Base-by-base conservation (phyloP, 2,888 invertebrate genomes). In the Icerya purchasi region DNA sequence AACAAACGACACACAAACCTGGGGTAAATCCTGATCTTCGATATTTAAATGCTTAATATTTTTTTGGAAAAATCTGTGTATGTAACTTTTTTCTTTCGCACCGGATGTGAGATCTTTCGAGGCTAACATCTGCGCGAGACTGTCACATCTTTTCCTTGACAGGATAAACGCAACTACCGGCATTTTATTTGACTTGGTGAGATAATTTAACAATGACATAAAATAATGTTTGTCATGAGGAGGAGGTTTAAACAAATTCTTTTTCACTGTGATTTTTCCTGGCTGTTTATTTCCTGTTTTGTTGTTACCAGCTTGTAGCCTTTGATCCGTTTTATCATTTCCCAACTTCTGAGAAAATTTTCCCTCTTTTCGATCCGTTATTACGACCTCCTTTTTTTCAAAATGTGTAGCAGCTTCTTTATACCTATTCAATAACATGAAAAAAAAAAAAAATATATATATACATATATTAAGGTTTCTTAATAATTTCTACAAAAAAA, bases 151-250 rank as follows among this genome's bases (percentile, higher is more conserved):
- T 66, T 80, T 85, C 64, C 91, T 76, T 0, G 96, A 96, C 65
- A 98, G 78, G 0, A 90, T 91, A 69, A 98, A 98, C 0, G 88
- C 86, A 0, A 98, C 93, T 0, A 90, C 88, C 0, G 98, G 98
- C 59, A 98, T 75, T 69, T 90, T 83, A 66, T 93, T 84, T 62
- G 82, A 78, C 62, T 81, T 79, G 66, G 80, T 79, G 57, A 98
- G 76, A 73, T 90, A 86, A 65, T 86, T 83, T 10, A 64, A 56
- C 23, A 93, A 76, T 2, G 84, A 83, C 50, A 81, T 77, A 85
- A 88, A 91, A 69, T 86, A 79, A 0, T 82, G 83, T 68, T 83
- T 84, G 65, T 93, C 91, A 67, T 86, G 50, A 25, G 49, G 23
- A 21, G 50, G 49, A 24, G 3, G 22, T 25, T 14, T 50, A 2